These are phyloP conservation scores for Balanococcus diminutus DNA, from an alignment of 2,888 invertebrate species.

Conservation along the genomic window DNA sequence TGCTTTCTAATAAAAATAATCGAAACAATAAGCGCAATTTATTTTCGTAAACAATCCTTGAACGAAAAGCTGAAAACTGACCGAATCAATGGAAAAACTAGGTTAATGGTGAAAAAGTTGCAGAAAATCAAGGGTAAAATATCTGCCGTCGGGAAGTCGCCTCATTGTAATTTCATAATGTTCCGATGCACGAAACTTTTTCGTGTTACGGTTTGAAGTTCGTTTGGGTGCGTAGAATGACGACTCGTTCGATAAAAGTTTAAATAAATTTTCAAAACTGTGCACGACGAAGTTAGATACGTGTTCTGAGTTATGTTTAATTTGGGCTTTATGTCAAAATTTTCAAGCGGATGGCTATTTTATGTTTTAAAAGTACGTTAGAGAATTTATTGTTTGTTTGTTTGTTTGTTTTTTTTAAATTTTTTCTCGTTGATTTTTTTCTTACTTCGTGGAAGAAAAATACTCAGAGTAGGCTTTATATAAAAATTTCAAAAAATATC, in stretches of 20 bases:
- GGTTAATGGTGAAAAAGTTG: slow-evolving; percentile 38
- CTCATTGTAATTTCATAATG: slow-evolving; percentile 12
- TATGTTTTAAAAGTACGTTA: too few relatives aligned
- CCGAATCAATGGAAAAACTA: slow-evolving; percentile 2
- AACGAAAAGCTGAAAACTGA: slow-evolving; percentile 3
- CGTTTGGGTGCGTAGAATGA: not conserved
- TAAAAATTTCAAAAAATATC: too few relatives aligned
- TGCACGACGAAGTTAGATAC: not conserved
- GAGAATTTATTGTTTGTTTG: too few relatives aligned
- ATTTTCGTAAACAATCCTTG: not conserved
- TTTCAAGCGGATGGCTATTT: too few relatives aligned
- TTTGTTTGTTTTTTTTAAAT: too few relatives aligned
- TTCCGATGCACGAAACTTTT: slow-evolving; percentile 7
- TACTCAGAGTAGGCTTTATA: too few relatives aligned
- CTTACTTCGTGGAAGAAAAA: too few relatives aligned
- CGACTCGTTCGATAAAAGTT: not conserved
- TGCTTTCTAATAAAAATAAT: too few relatives aligned
- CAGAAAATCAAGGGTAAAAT: slow-evolving; percentile 20
- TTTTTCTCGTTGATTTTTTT: too few relatives aligned
- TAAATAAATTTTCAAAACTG: not conserved
- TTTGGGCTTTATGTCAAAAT: not conserved
- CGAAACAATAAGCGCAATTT: not conserved
- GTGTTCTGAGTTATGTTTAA: not conserved
- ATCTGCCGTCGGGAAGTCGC: slow-evolving; percentile 22
- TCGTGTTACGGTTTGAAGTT: not conserved